Percentiles rank a stretch among this genome's conserved stretches.
Conservation (phyloP, 30 jellyfish, hydroid and myxozoan genomes). For the Nemopilema nomurai region DNA sequence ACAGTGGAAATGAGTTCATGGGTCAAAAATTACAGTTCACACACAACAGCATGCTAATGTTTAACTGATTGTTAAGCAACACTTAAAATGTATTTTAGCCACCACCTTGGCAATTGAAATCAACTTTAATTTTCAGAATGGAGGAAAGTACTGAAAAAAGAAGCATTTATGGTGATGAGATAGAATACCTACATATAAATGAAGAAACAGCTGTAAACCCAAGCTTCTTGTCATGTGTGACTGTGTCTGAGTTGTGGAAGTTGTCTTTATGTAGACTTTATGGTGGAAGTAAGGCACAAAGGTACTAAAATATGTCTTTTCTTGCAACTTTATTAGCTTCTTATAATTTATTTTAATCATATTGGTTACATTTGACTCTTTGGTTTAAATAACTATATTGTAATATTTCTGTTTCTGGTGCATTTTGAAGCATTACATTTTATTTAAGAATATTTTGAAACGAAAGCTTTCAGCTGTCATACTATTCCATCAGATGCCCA, state of each 20-base stretch:
- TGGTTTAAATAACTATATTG: too few species aligned
- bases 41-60: too few species aligned
- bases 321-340: too few species aligned
- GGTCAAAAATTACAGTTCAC: background rate
- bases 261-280: conserved; percentile 22
- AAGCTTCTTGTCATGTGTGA: conserved; percentile 10
- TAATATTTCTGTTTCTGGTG: too few species aligned
- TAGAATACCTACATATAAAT: conserved; percentile 15
- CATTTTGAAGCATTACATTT: too few species aligned
- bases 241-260: conserved; percentile 46
- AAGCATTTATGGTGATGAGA: background rate
- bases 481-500: background rate
- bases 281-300: conserved; percentile 54
- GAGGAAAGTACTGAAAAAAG: background rate
- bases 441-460: too few species aligned
- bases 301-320: background rate
- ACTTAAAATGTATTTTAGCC: too few species aligned
- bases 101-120: too few species aligned
- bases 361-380: too few species aligned
- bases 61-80: too few species aligned
- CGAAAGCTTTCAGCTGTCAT: too few species aligned
- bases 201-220: conserved; percentile 9
- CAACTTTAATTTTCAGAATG: background rate
- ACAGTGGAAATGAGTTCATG: background rate
- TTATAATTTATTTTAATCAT: too few species aligned